phyloP scores from a whole-genome alignment of 2,113 vertebrate genomes.

The Solea senegalensis region DNA sequence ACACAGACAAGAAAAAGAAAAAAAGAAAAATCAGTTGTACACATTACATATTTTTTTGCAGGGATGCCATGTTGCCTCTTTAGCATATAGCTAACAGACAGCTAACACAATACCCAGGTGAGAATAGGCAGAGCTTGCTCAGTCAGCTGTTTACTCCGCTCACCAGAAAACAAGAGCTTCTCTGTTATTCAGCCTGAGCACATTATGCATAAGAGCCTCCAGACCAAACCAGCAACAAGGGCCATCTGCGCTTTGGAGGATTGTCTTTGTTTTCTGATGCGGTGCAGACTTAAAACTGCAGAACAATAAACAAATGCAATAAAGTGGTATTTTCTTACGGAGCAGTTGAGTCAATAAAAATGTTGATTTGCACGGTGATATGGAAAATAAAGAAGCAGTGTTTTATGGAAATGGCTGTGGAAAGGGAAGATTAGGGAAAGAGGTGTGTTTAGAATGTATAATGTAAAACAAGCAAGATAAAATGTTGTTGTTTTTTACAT shows the following conservation, averaged over 20 bases:
- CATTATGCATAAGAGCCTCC: constrained; percentile 12
- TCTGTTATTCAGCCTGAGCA: constrained; percentile 26
- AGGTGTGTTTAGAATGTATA: too few relatives aligned
- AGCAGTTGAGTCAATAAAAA: too few relatives aligned
- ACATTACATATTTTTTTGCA: constrained; percentile 18
- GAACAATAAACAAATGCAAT: not conserved
- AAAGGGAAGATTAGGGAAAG: not conserved
- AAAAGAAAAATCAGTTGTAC: not conserved
- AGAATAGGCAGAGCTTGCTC: constrained; percentile 40
- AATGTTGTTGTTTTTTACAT: too few relatives aligned
- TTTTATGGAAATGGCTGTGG: not conserved
- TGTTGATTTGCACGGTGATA: not conserved
- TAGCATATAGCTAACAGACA: constrained; percentile 35
- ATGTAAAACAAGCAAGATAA: too few relatives aligned
- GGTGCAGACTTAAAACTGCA: not conserved
- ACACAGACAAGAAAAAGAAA: not conserved
- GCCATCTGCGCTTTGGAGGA: not conserved
- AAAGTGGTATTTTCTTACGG: not conserved
- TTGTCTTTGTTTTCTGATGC: not conserved
- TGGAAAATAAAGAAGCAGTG: not conserved
- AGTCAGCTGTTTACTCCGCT: constrained; percentile 36
- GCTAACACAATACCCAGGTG: constrained; percentile 46
- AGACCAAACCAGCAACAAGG: constrained; percentile 15
- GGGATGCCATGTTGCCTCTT: constrained; percentile 36
- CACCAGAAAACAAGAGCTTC: constrained; percentile 30